These are phyloP conservation scores for Spea bombifrons DNA, from an alignment of 2,113 vertebrate genomes.

Conservation along the genomic window DNA sequence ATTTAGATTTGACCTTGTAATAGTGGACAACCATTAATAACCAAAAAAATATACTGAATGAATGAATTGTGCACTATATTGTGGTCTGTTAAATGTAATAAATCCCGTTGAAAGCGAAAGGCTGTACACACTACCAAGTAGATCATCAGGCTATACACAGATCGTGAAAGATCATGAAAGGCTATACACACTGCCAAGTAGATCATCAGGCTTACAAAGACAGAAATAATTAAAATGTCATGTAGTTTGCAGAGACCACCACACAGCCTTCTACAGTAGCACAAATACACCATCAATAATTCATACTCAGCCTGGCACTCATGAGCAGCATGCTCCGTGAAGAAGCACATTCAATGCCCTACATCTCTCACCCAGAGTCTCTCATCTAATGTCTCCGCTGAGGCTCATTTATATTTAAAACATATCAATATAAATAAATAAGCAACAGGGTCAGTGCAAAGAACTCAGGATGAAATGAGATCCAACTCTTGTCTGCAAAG, in stretches of 20 bases:
- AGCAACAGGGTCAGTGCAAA: conserved; percentile 19
- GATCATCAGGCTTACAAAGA: not conserved
- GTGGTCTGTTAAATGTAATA: too few species aligned
- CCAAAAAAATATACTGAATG: too few species aligned
- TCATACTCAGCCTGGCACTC: not conserved
- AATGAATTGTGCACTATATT: too few species aligned
- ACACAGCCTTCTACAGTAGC: not conserved
- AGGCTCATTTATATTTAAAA: conserved; percentile 39
- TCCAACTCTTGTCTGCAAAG: conserved; percentile 21
- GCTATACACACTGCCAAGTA: not conserved
- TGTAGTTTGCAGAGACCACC: not conserved
- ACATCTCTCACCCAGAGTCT: not conserved
- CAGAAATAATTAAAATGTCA: conserved; percentile 2
- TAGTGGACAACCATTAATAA: too few species aligned
- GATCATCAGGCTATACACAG: not conserved
- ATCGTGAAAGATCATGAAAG: not conserved
- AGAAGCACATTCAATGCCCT: not conserved
- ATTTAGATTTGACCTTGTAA: too few species aligned
- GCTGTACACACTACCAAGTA: not conserved
- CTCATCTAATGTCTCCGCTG: not conserved
- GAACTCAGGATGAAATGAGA: conserved; percentile 22
- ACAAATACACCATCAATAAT: not conserved
- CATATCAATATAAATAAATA: conserved; percentile 31
- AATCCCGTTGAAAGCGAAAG: not conserved
- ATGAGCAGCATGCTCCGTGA: not conserved